A percentile compares a stretch with the other conserved stretches of the same genome.
Evolutionary conservation across 2,797 vertebrate species (phyloP).

Genomic region (Hapalemur alaotrensis): DNA sequence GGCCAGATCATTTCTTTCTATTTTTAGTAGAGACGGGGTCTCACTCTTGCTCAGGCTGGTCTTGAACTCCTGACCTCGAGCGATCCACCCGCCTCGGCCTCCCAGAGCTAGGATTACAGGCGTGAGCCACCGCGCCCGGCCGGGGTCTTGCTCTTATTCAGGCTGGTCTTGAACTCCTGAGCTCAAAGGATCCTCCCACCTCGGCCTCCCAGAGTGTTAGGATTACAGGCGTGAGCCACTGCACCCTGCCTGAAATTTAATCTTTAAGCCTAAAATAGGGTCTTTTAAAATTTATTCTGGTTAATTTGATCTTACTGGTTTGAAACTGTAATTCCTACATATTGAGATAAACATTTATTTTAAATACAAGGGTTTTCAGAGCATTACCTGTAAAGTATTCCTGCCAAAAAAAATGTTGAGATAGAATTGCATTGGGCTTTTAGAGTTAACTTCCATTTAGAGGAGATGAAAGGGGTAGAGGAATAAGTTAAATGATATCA

Average conservation of each 20-base stretch:
- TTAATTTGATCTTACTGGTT: not conserved
- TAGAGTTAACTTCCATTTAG: not conserved
- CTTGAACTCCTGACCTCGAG: no score
- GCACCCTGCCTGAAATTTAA: not conserved
- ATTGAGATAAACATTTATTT: not conserved
- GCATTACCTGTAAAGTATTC: not conserved
- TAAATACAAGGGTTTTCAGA: not conserved
- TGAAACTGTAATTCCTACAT: not conserved
- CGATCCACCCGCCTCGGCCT: no score
- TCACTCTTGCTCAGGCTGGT: no score
- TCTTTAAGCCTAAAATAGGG: not conserved
- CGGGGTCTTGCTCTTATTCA: no score
- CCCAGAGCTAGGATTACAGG: no score
- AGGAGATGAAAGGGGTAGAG: not conserved
- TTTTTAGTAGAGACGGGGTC: no score
- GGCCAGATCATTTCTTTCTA: no score
- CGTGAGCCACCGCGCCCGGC: no score
- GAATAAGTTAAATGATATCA: not conserved
- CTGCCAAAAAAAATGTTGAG: not conserved
- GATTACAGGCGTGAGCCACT: no score
- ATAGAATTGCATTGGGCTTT: not conserved
- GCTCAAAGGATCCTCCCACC: no score
- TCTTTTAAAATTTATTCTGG: not conserved
- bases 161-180: no score
- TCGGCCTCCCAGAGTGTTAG: no score